These are phyloP conservation scores for Mechanitis messenoides DNA, from an alignment of 2,888 invertebrate genomes.

Conservation along the genomic window DNA sequence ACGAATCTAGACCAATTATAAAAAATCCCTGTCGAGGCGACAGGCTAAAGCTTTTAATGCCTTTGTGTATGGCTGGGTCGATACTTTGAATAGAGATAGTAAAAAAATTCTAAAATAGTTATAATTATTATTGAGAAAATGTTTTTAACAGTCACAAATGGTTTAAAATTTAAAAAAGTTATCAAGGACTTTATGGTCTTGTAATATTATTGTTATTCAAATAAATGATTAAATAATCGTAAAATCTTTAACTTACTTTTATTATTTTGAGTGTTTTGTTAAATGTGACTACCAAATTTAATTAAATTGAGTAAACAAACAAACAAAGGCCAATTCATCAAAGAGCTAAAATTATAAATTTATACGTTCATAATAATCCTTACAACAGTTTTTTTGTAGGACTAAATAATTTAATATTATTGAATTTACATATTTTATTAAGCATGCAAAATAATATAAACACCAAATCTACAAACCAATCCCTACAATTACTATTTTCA, in stretches of 20 bases:
- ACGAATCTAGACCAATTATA: constrained; percentile 69
- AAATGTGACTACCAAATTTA: constrained; percentile 19
- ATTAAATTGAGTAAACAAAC: constrained; percentile 33
- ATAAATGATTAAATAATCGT: constrained; percentile 4
- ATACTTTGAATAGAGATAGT: too few relatives aligned
- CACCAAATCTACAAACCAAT: constrained; percentile 11
- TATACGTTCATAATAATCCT: constrained; percentile 6
- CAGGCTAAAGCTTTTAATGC: constrained; percentile 7
- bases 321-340: constrained; percentile 40
- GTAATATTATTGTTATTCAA: neutral
- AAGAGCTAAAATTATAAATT: constrained; percentile 17
- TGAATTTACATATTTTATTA: constrained; percentile 6
- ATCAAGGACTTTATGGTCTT: too few relatives aligned
- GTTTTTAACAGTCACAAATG: too few relatives aligned
- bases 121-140: too few relatives aligned
- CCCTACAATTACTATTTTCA: constrained; percentile 11
- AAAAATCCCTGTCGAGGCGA: constrained; percentile 58
- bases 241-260: constrained; percentile 14
- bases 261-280: constrained; percentile 7
- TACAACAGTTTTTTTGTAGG: constrained; percentile 9
- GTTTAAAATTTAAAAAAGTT: too few relatives aligned
- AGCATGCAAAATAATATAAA: constrained; percentile 18
- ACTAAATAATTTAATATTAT: constrained; percentile 7
- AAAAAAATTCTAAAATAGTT: too few relatives aligned
- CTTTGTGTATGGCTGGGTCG: too few relatives aligned